Evolutionary conservation across 2,113 vertebrate species (phyloP).

Genomic region (Panthera uncia): DNA sequence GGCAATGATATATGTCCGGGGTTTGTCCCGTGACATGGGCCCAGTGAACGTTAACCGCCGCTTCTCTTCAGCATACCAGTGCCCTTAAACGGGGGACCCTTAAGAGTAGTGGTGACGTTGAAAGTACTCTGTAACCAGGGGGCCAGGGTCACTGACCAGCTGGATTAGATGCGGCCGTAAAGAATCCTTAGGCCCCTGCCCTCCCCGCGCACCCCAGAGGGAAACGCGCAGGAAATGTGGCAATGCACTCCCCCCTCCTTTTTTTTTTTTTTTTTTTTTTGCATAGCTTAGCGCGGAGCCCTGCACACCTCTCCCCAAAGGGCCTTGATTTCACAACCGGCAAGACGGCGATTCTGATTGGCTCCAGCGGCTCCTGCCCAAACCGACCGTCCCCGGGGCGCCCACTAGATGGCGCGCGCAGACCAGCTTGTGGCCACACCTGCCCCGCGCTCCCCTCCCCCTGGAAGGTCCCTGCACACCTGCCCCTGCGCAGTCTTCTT

Average conservation of each 20-base stretch:
- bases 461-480: neutral
- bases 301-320: neutral
- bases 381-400: neutral
- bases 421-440: neutral
- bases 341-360: neutral
- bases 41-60: accelerated
- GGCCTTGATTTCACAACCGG: neutral
- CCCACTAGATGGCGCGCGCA: conserved; percentile 63
- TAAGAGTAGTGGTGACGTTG: neutral
- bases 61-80: neutral
- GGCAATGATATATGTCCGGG: accelerated
- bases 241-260: too few relatives aligned
- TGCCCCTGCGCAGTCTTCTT: neutral
- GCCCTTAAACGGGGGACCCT: neutral
- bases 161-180: neutral
- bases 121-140: accelerated
- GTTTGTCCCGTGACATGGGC: accelerated
- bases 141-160: accelerated
- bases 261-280: too few relatives aligned
- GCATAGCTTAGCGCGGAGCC: neutral
- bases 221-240: neutral
- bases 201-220: accelerated
- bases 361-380: neutral
- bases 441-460: neutral
- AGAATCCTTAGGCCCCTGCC: too few relatives aligned